A percentile compares a stretch with the other conserved stretches of the same genome.
These are phyloP conservation scores for Polyodon spathula DNA, from an alignment of 2,113 vertebrate genomes.

Conservation along the genomic window DNA sequence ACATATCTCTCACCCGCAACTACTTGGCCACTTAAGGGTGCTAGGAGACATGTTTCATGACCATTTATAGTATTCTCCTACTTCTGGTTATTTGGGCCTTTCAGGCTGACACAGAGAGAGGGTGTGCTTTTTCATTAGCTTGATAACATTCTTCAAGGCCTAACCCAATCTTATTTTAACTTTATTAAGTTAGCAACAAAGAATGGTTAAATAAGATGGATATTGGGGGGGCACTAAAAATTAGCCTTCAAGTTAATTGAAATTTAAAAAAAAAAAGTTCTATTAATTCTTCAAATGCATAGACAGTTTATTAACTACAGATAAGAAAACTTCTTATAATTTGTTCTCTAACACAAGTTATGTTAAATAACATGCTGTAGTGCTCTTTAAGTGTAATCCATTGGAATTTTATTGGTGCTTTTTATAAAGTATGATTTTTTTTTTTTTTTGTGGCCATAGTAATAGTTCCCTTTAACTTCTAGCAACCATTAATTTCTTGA, in stretches of 20 bases:
- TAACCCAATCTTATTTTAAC: neutral
- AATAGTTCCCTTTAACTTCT: too few species aligned
- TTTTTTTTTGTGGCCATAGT: too few species aligned
- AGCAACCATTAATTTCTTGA: too few species aligned
- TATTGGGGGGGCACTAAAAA: too few species aligned
- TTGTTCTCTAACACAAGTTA: neutral
- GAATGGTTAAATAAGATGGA: neutral
- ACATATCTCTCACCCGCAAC: conserved; percentile 1
- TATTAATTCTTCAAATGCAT: conserved; percentile 7
- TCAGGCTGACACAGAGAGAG: neutral
- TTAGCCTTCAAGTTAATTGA: conserved; percentile 29
- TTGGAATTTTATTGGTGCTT: too few species aligned
- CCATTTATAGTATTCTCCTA: neutral
- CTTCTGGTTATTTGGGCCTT: neutral
- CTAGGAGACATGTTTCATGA: neutral
- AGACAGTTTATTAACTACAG: conserved; percentile 16
- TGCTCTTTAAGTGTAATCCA: conserved; percentile 31
- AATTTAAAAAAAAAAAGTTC: neutral
- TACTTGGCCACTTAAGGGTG: neutral
- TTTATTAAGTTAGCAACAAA: neutral
- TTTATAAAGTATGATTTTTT: too few species aligned
- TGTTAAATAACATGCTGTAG: conserved; percentile 7
- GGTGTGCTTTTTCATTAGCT: conserved; percentile 3
- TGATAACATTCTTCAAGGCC: neutral
- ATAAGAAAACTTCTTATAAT: conserved; percentile 18